Conservation (phyloP, 1,140 invertebrate genomes). For the Popillia japonica region DNA sequence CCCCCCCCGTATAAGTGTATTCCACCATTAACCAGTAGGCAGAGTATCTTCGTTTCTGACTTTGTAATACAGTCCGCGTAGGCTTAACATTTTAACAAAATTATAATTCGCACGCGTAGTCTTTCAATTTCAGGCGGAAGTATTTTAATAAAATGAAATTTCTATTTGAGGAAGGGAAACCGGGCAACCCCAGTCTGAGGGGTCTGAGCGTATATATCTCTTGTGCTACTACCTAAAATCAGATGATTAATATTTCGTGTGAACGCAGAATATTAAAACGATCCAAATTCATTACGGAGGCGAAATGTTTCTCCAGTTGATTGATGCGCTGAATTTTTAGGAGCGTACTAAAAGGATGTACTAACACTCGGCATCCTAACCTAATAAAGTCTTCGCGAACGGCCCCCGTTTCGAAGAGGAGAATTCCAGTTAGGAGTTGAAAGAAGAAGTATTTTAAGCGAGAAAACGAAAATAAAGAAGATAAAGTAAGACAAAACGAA, state of each 20-base stretch:
- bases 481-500: no score
- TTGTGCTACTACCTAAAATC: background rate
- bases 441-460: no score
- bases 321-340: slow-evolving; percentile 10
- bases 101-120: background rate
- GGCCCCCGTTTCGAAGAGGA: background rate
- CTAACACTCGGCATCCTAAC: background rate
- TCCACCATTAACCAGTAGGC: background rate
- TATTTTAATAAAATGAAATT: slow-evolving; percentile 4
- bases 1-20: background rate
- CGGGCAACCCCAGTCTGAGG: background rate
- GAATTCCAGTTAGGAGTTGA: background rate
- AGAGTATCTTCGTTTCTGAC: background rate
- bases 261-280: background rate
- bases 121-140: slow-evolving; percentile 9
- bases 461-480: no score
- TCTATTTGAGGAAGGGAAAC: background rate
- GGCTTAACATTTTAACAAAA: background rate
- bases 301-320: slow-evolving; percentile 2
- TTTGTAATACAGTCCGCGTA: background rate
- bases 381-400: background rate
- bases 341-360: background rate
- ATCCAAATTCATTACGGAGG: background rate
- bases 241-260: slow-evolving; percentile 7
- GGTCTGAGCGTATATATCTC: background rate